Percentiles rank a stretch among this genome's conserved stretches.
Conservation (phyloP, 2,888 invertebrate genomes). For the Diaphora mendica region DNA sequence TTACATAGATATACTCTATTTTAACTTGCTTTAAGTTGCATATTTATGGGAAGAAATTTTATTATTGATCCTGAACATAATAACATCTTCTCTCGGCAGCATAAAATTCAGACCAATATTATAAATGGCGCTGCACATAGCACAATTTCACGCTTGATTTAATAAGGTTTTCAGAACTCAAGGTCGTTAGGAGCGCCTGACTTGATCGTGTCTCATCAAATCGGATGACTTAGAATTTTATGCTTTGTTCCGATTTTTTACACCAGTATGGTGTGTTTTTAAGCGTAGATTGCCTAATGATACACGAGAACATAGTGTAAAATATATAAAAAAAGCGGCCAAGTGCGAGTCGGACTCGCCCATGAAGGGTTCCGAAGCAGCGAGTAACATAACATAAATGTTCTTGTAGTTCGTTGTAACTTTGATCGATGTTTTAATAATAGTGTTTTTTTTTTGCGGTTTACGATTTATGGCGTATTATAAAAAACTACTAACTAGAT, state of each 20-base stretch:
- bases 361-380: too few relatives aligned
- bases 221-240: not conserved
- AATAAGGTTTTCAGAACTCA: not conserved
- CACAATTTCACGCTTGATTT: conserved; percentile 4
- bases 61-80: not conserved
- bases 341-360: too few relatives aligned
- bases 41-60: not conserved
- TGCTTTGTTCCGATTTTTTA: not conserved
- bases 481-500: too few relatives aligned
- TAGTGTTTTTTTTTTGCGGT: too few relatives aligned
- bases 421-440: too few relatives aligned
- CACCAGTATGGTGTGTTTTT: not conserved
- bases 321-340: not conserved
- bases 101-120: not conserved
- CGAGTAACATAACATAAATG: too few relatives aligned
- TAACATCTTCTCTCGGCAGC: not conserved
- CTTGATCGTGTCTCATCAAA: conserved; percentile 1
- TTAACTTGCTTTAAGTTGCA: too few relatives aligned
- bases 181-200: not conserved
- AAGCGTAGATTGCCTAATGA: not conserved
- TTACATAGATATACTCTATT: too few relatives aligned
- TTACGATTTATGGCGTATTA: too few relatives aligned
- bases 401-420: too few relatives aligned
- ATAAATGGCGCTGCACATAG: not conserved
- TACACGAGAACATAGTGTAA: not conserved